These are phyloP conservation scores for Trachelipus rathkii DNA, from an alignment of 1,140 invertebrate species.

Conservation along the genomic window DNA sequence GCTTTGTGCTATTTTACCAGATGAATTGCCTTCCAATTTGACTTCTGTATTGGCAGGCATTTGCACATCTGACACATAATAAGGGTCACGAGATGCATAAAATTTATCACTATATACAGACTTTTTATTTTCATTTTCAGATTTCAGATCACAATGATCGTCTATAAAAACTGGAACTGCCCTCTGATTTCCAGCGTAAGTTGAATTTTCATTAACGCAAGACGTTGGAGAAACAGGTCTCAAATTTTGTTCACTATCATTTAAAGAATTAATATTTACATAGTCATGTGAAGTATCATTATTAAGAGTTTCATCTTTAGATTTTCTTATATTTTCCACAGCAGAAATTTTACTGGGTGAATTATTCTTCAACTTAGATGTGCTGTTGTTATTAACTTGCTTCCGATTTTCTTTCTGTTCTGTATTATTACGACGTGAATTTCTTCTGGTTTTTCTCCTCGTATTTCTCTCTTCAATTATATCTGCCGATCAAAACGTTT, in stretches of 20 bases:
- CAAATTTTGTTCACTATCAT: slow-evolving; percentile 24
- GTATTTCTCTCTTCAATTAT: slow-evolving; percentile 39
- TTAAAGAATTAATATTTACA: slow-evolving; percentile 39
- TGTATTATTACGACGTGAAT: slow-evolving; percentile 33
- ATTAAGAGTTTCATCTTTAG: too few species aligned
- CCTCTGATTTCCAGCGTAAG: slow-evolving; percentile 32
- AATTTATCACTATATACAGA: slow-evolving; percentile 38
- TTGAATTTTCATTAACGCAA: slow-evolving; percentile 16
- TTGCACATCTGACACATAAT: slow-evolving; percentile 42
- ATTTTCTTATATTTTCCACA: too few species aligned
- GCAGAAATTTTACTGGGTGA: too few species aligned
- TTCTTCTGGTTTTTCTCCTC: slow-evolving; percentile 39
- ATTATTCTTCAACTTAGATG: too few species aligned
- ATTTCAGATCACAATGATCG: slow-evolving; percentile 31
- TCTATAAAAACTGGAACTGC: slow-evolving; percentile 40
- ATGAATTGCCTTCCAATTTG: slow-evolving; percentile 49
- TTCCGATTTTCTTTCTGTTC: neutral
- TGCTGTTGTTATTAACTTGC: neutral
- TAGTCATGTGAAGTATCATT: slow-evolving; percentile 32
- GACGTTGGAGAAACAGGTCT: slow-evolving; percentile 2
- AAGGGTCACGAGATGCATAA: slow-evolving; percentile 44
- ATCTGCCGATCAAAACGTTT: slow-evolving; percentile 48
- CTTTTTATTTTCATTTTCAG: slow-evolving; percentile 20
- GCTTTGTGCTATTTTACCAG: slow-evolving; percentile 12
- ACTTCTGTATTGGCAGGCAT: slow-evolving; percentile 50